A percentile compares a stretch with the other conserved stretches of the same genome.
Evolutionary conservation across 2,797 vertebrate species (phyloP).

Genomic region (Pterois miles): DNA sequence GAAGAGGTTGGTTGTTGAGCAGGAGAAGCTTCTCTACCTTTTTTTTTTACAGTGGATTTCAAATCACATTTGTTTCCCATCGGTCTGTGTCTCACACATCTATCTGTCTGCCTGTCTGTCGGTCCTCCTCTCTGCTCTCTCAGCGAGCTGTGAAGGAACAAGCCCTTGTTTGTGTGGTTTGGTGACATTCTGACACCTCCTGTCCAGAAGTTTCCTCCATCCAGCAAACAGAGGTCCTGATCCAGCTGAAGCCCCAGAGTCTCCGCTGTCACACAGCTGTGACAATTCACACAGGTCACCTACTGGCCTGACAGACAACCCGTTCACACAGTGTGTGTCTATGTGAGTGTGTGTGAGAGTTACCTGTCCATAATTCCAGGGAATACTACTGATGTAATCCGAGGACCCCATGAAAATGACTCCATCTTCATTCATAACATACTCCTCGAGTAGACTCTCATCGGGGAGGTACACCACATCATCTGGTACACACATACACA

Average conservation of each 20-base stretch:
- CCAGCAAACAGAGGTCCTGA: conserved; percentile 46
- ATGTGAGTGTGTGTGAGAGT: background rate
- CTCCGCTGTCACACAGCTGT: conserved; percentile 57
- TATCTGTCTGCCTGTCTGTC: background rate
- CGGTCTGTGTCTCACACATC: background rate
- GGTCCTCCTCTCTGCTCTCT: conserved; percentile 7
- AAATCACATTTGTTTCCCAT: background rate
- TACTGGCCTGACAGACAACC: conserved; percentile 13
- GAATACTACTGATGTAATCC: conserved; percentile 76
- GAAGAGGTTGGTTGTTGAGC: background rate
- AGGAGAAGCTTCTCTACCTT: background rate
- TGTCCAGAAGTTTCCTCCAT: conserved; percentile 58
- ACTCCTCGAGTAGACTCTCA: conserved; percentile 86
- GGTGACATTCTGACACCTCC: conserved; percentile 72
- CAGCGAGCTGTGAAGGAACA: conserved; percentile 44
- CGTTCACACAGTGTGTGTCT: background rate
- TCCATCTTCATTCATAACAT: conserved; percentile 90
- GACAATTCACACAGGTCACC: conserved; percentile 66
- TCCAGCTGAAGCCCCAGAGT: conserved; percentile 21
- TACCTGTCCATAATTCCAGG: conserved; percentile 93
- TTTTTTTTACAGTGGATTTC: background rate
- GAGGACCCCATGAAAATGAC: conserved; percentile 84
- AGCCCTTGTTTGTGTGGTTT: conserved; percentile 71
- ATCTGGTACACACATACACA: conserved; percentile 71
- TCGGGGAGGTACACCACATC: conserved; percentile 87